Conservation (phyloP, 2,888 invertebrate genomes). For the Dolichopus griseipennis region DNA sequence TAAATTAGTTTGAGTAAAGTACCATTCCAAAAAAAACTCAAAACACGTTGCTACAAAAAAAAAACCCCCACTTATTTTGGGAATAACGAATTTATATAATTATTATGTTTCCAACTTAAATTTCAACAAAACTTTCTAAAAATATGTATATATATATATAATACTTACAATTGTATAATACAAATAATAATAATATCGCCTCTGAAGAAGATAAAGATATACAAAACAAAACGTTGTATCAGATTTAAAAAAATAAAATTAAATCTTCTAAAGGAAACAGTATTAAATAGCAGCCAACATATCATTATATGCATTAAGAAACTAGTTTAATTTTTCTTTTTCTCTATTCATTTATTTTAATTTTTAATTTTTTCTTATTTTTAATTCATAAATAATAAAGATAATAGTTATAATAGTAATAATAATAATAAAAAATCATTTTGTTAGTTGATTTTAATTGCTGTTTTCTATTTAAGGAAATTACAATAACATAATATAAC, state of each 20-base stretch:
- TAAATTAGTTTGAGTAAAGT: too few species aligned
- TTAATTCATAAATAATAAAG: slow-evolving; percentile 3
- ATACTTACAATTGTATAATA: background rate
- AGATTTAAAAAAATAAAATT: background rate
- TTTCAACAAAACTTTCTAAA: too few species aligned
- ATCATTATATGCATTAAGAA: background rate
- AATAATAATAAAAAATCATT: background rate
- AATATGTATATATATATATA: too few species aligned
- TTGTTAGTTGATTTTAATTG: slow-evolving; percentile 3
- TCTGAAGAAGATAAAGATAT: background rate
- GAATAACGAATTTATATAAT: too few species aligned
- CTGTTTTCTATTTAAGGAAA: background rate
- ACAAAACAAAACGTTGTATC: background rate
- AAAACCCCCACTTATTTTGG: too few species aligned
- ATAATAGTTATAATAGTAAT: background rate
- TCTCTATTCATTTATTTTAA: too few species aligned
- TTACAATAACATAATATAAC: background rate
- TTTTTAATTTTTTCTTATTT: background rate
- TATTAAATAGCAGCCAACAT: background rate
- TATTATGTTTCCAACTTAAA: too few species aligned
- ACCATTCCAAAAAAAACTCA: too few species aligned
- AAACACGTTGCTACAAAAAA: too few species aligned
- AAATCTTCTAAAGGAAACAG: background rate
- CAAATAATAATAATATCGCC: background rate
- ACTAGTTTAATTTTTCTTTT: background rate